These are phyloP conservation scores for Pyxicephalus adspersus DNA, from an alignment of 2,113 vertebrate species.

Conservation along the genomic window DNA sequence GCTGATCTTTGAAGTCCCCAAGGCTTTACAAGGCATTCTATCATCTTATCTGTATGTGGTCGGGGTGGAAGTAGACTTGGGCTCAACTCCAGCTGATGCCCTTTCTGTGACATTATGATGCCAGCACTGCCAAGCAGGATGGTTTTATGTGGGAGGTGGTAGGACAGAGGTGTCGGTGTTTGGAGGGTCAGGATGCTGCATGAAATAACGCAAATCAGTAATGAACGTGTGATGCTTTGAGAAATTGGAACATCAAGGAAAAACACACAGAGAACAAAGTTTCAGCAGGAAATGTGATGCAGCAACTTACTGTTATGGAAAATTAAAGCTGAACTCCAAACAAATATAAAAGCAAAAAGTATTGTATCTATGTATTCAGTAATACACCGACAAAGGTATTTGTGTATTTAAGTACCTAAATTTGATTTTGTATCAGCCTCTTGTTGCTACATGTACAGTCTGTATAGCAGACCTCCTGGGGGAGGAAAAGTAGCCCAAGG, in stretches of 20 bases:
- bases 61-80: not conserved
- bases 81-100: constrained; percentile 1
- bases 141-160: not conserved
- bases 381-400: no score
- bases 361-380: no score
- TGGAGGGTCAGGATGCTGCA: not conserved
- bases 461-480: no score
- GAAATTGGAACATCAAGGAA: constrained; percentile 2
- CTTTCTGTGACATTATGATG: constrained; percentile 30
- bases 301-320: no score
- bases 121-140: not conserved
- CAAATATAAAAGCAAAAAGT: no score
- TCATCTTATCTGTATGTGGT: constrained; percentile 7
- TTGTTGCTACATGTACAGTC: no score
- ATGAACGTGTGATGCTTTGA: not conserved
- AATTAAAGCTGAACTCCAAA: no score
- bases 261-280: not conserved
- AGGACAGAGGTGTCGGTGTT: constrained; percentile 7
- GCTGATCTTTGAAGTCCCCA: not conserved
- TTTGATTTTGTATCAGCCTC: no score
- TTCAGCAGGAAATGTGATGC: no score
- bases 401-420: no score
- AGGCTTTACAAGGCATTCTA: not conserved
- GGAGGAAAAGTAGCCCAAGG: no score
- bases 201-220: not conserved